A percentile compares a stretch with the other conserved stretches of the same genome.
These are phyloP conservation scores for Octopus bimaculoides DNA, from an alignment of 1,140 invertebrate species.

Conservation along the genomic window DNA sequence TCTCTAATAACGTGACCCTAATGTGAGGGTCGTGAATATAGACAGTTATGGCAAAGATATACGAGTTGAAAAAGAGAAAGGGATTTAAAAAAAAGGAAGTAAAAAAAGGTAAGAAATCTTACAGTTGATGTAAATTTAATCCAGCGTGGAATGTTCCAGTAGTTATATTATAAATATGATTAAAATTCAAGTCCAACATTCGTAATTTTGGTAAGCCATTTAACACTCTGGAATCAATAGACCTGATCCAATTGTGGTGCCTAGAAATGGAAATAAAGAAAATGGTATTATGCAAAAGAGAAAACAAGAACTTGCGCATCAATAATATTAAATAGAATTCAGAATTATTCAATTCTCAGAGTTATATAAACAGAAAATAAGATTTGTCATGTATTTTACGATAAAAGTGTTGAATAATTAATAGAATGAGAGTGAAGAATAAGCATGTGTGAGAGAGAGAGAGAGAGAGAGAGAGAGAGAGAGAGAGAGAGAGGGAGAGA, in stretches of 20 bases:
- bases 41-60: too few species aligned
- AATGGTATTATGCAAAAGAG: background rate
- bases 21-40: too few species aligned
- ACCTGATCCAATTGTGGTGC: conserved; percentile 36
- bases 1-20: too few species aligned
- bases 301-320: too few species aligned
- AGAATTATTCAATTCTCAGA: background rate
- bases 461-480: background rate
- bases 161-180: conserved; percentile 36
- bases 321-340: background rate
- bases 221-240: conserved; percentile 27
- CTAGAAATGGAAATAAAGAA: conserved; percentile 25
- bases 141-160: conserved; percentile 38
- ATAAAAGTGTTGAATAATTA: background rate
- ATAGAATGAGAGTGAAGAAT: background rate
- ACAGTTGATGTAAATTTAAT: conserved; percentile 36
- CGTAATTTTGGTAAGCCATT: conserved; percentile 28
- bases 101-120: conserved; percentile 20
- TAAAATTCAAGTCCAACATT: conserved; percentile 35
- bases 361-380: background rate
- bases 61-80: background rate
- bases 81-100: background rate
- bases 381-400: background rate
- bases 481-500: conserved; percentile 7
- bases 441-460: background rate